Conservation (phyloP, 2,113 vertebrate genomes). For the Microcebus lehilahytsara region DNA sequence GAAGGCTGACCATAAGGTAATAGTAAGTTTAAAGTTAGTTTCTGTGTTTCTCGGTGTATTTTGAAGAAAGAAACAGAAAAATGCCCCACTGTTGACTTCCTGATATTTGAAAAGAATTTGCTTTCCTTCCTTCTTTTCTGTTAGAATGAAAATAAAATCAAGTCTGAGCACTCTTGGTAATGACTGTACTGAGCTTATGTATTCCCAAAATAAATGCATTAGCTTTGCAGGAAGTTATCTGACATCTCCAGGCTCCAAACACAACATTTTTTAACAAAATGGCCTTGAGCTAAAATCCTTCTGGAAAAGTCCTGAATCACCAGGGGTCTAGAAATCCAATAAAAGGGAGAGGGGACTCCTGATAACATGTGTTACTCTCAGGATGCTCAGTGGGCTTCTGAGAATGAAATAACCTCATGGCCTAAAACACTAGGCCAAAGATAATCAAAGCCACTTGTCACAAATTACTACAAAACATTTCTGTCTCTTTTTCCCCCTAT, state of each 20-base stretch:
- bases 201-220: not conserved
- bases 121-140: not conserved
- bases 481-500: not conserved
- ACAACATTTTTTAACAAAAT: not conserved
- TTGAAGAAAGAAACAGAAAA: not conserved
- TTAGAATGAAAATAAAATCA: slow-evolving; percentile 5
- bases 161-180: not conserved
- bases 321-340: not conserved
- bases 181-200: not conserved
- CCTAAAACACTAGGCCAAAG: not conserved
- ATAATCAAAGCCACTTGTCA: not conserved
- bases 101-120: not conserved
- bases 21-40: not conserved
- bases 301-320: not conserved
- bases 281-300: not conserved
- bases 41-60: not conserved
- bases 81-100: not conserved
- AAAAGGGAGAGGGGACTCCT: not conserved
- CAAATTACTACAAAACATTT: not conserved
- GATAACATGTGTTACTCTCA: not conserved
- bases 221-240: not conserved
- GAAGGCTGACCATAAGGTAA: not conserved
- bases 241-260: not conserved
- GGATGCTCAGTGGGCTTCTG: not conserved
- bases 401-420: not conserved